These are phyloP conservation scores for Brachionus manjavacas DNA, from an alignment of 1,140 invertebrate genomes.

Conservation along the genomic window DNA sequence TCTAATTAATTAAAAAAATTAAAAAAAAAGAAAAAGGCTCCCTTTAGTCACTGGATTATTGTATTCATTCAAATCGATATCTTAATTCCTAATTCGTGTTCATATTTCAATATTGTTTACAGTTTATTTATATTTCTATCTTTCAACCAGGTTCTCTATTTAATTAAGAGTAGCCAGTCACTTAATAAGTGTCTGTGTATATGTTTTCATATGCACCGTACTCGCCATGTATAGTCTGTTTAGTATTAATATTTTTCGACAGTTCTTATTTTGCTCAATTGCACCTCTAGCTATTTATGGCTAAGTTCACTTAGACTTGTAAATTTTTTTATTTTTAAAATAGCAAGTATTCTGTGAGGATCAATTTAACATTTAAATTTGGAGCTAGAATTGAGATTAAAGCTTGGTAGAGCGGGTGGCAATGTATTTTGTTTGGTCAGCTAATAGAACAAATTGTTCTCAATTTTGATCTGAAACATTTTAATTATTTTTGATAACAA, in stretches of 20 bases:
- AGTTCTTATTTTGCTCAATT: background rate
- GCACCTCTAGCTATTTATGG: background rate
- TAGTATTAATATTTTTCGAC: background rate
- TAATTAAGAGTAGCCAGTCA: constrained; percentile 5
- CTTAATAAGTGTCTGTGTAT: background rate
- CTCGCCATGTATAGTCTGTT: background rate
- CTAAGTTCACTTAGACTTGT: background rate
- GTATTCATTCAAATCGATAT: constrained; percentile 14
- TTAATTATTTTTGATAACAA: background rate
- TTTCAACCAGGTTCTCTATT: constrained; percentile 11
- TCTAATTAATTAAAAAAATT: background rate
- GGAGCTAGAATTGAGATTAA: background rate
- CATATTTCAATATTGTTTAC: background rate
- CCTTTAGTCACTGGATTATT: background rate
- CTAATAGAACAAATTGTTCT: too few species aligned
- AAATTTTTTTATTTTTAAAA: background rate
- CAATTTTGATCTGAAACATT: background rate
- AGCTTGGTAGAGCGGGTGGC: background rate
- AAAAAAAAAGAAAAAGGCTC: background rate
- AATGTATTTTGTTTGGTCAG: too few species aligned
- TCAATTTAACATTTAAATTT: background rate
- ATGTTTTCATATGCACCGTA: background rate
- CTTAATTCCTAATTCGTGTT: background rate
- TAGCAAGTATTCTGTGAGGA: background rate
- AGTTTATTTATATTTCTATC: constrained; percentile 29